Percentiles rank a stretch among this genome's conserved stretches.
These are phyloP conservation scores for Gambusia affinis DNA, from an alignment of 2,113 vertebrate species.

Conservation along the genomic window DNA sequence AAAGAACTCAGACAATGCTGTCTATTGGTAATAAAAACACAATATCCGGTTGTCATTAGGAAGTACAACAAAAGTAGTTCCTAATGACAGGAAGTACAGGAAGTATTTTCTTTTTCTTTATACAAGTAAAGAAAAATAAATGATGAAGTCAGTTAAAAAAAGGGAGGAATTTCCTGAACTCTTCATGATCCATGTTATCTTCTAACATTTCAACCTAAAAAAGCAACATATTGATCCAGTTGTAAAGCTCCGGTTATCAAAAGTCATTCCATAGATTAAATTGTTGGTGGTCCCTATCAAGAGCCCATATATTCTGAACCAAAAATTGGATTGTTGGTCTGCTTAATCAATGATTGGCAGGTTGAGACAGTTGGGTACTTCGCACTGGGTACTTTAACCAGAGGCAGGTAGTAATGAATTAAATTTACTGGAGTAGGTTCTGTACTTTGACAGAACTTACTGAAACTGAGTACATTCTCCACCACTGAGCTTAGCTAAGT, in stretches of 20 bases:
- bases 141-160: no score
- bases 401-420: background rate
- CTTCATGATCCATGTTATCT: background rate
- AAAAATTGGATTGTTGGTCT: background rate
- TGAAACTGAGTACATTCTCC: no score
- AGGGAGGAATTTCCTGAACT: background rate
- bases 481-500: background rate
- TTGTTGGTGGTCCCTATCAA: background rate
- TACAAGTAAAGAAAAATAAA: background rate
- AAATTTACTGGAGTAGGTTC: background rate
- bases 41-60: background rate
- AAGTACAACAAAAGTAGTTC: no score
- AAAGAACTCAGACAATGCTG: no score
- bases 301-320: no score
- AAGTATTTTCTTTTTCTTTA: no score
- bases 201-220: background rate
- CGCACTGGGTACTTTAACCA: background rate
- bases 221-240: no score
- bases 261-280: background rate
- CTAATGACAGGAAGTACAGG: no score
- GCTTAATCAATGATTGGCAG: background rate
- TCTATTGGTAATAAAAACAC: no score
- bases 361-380: background rate
- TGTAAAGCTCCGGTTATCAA: no score
- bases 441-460: no score